phyloP scores from a whole-genome alignment of 2,113 vertebrate species.

The Stegastes partitus region DNA sequence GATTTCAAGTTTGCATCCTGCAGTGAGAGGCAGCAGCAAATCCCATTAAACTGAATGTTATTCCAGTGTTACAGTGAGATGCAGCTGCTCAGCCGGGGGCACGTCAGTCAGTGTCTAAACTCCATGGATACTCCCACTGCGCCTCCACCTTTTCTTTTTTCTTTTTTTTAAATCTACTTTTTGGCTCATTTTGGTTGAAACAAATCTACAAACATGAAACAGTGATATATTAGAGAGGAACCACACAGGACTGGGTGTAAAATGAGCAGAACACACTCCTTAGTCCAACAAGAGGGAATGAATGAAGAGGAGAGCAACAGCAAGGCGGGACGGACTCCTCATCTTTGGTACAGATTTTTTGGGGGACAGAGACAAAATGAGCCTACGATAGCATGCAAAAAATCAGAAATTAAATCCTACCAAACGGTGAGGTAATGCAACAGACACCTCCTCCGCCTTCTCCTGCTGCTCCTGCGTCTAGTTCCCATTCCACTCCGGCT shows the following conservation, averaged over 20 bases:
- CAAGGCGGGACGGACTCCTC: neutral
- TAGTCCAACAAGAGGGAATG: neutral
- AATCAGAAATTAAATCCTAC: conserved; percentile 58
- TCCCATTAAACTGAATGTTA: conserved; percentile 45
- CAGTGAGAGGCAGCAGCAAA: conserved; percentile 7
- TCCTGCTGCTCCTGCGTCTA: conserved; percentile 59
- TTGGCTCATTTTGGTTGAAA: neutral
- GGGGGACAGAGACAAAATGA: neutral
- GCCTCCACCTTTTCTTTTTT: neutral
- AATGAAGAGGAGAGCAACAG: conserved; percentile 14
- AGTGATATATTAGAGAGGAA: too few relatives aligned
- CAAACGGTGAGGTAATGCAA: conserved; percentile 48
- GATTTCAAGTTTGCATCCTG: conserved; percentile 28
- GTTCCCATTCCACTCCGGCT: conserved; percentile 60
- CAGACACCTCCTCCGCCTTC: conserved; percentile 34
- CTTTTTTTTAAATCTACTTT: neutral
- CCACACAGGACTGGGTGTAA: neutral
- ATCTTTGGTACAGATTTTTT: neutral
- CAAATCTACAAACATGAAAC: too few relatives aligned
- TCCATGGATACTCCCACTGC: conserved; percentile 57
- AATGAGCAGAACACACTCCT: neutral
- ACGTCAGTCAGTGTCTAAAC: conserved; percentile 55
- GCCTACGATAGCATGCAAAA: neutral
- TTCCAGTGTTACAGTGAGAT: conserved; percentile 10
- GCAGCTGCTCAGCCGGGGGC: conserved; percentile 52